Base-by-base conservation (phyloP, 30 jellyfish, hydroid and myxozoan species). In the Nemopilema nomurai region DNA sequence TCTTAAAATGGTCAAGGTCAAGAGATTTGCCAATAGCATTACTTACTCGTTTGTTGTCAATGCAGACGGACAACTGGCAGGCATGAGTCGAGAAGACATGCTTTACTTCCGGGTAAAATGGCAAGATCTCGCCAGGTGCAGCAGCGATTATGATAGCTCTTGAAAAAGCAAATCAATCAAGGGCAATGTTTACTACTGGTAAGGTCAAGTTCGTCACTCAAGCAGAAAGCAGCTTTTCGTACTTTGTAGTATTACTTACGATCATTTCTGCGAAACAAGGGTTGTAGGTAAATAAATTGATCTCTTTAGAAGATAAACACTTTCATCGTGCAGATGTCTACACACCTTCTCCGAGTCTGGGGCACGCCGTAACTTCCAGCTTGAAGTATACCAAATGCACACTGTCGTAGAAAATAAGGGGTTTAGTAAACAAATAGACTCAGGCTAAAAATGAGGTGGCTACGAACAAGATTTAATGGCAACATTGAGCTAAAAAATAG, bases 331-430 rank as follows among this genome's bases (percentile, higher is more conserved):
- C 6, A 3, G 57, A 41, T 41, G 13, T 6, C 50, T 24, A 67
- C 85, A 0, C 66, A 92, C 98, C 98, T 53, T 81, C 98, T 75
- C 78, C 98, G 67, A n/a, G 98, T 92, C 76, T 92, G 98, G 0
- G 98, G 97, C 22, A 92, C 98, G 28, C 98, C 98, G 78, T 92
- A 92, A 32, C 91, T 76, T 13, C 98, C 98, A 1, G 98, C 98
- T 92, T 92, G 98, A 27, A 92, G 67, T 24, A 92, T 89, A 27
- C 98, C 98, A 71, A 92, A 92, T 49, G 90, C 89, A 64, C 98
- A 92, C 97, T 91, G 62, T 19, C 16, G 76, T 63, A 62, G 8
- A 28, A n/a, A 76, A 50, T 64, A 64, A 64, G 6, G 6, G 31
- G 17, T 21, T n/a, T n/a, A n/a, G n/a, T n/a, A n/a, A n/a, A n/a